Percentiles rank a stretch among this genome's conserved stretches.
Conservation (phyloP, 1,140 invertebrate genomes). For the Alviniconcha marisindica region DNA sequence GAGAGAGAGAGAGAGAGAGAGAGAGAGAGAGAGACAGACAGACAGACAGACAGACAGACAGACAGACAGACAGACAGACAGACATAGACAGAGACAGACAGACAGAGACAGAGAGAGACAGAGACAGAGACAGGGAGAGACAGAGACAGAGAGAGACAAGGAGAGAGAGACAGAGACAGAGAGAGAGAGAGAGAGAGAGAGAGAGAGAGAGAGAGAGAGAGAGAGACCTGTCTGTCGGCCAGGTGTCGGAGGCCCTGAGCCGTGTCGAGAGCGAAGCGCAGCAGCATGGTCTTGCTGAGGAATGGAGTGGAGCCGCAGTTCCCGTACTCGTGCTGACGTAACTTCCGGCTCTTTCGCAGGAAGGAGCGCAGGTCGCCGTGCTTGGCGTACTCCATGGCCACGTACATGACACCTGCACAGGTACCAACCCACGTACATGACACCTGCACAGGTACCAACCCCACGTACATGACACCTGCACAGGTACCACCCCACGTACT, state of each 20-base stretch:
- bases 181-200: background rate
- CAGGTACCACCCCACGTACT: too few species aligned
- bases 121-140: background rate
- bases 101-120: background rate
- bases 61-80: too few species aligned
- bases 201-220: slow-evolving; percentile 14
- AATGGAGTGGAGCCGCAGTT: slow-evolving; percentile 53
- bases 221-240: slow-evolving; percentile 65
- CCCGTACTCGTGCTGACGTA: slow-evolving; percentile 60
- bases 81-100: too few species aligned
- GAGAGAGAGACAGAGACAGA: background rate
- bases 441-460: too few species aligned
- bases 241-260: slow-evolving; percentile 66
- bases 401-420: slow-evolving; percentile 69
- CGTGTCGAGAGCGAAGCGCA: slow-evolving; percentile 67
- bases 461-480: slow-evolving; percentile 69
- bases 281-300: slow-evolving; percentile 51
- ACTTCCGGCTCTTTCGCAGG: slow-evolving; percentile 63
- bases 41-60: too few species aligned
- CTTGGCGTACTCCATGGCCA: slow-evolving; percentile 70
- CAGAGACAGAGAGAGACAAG: background rate
- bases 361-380: slow-evolving; percentile 69
- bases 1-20: too few species aligned
- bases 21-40: too few species aligned
- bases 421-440: too few species aligned